phyloP scores from a whole-genome alignment of 2,113 vertebrate species.

The Narcine bancroftii region DNA sequence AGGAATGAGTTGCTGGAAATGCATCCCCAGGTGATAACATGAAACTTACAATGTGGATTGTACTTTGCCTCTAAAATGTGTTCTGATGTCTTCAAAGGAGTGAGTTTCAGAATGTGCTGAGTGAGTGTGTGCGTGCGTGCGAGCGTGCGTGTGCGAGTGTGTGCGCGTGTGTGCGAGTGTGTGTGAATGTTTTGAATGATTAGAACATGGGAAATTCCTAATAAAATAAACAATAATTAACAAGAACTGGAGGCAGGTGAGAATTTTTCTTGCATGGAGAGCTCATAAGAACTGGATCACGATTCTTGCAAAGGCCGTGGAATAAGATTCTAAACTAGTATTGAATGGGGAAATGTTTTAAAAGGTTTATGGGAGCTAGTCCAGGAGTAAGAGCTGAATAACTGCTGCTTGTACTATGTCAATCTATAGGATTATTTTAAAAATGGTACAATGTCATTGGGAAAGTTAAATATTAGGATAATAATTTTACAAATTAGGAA shows the following conservation, averaged over 20 bases:
- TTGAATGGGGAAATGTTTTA: background rate
- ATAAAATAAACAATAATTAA: background rate
- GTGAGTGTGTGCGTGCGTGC: background rate
- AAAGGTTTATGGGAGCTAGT: too few species aligned
- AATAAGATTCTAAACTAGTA: background rate
- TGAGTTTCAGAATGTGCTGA: too few species aligned
- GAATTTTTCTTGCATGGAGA: background rate
- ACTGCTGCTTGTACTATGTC: background rate
- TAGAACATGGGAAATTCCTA: background rate
- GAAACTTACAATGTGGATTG: too few species aligned
- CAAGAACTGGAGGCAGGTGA: background rate
- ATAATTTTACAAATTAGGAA: background rate
- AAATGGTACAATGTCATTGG: background rate
- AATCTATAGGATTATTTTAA: background rate
- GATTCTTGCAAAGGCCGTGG: too few species aligned
- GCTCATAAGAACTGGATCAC: background rate
- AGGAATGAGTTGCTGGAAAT: too few species aligned
- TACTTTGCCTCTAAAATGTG: too few species aligned
- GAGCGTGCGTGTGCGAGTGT: background rate
- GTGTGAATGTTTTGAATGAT: background rate
- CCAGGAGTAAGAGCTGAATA: background rate
- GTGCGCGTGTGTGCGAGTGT: background rate
- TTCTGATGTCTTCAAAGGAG: too few species aligned
- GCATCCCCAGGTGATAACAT: too few species aligned
- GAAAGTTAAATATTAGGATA: background rate